Evolutionary conservation across 2,113 vertebrate genomes (phyloP), one percentile per base, ranked within the genome.

Genomic region (Uria aalge): DNA sequence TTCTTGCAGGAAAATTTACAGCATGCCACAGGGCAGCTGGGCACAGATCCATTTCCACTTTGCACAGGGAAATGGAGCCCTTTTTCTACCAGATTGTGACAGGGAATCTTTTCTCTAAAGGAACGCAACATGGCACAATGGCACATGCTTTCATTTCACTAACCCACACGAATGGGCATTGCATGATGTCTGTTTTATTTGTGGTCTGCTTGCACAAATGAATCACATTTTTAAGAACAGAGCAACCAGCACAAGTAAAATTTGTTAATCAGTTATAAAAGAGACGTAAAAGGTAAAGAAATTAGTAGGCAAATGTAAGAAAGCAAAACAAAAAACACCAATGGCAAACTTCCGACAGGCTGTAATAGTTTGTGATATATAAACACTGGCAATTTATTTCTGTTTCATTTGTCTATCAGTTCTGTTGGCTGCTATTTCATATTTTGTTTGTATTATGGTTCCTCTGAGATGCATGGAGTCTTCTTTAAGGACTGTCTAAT

Each of bases 391-490:
- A 94, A 76, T 75, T 64, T 29, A 76, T 79, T 89, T 91, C 23
- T 85, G n/a, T 79, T 94, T 78, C 48, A 38, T 72, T 82, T 73
- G 14, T 12, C 16, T 75, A 21, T 92, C 21, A 48, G 21, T 95
- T 91, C 50, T 90, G 29, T 86, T 86, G 72, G 53, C 22, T 93
- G 69, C 40, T 19, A 36, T 95, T 90, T 92, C 41, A 21, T 38
- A 38, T 95, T 82, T 59, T 77, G 22, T 53, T 90, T 88, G 18
- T 71, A 17, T 60, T 89, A 45, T 10, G 23, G 23, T 47, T 91
- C 34, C 40, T 55, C 15, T 67, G 43, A 15, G 6, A 71, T 74
- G 30, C 48, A 57, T 5, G 30, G 30, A 27, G 32, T 56, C 36
- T 87, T 89, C 53, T 85, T 66, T 43, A 60, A 71, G 47, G 87